A percentile compares a stretch with the other conserved stretches of the same genome.
These are phyloP conservation scores for Panonychus citri DNA, from an alignment of 1,140 invertebrate genomes.

Conservation along the genomic window DNA sequence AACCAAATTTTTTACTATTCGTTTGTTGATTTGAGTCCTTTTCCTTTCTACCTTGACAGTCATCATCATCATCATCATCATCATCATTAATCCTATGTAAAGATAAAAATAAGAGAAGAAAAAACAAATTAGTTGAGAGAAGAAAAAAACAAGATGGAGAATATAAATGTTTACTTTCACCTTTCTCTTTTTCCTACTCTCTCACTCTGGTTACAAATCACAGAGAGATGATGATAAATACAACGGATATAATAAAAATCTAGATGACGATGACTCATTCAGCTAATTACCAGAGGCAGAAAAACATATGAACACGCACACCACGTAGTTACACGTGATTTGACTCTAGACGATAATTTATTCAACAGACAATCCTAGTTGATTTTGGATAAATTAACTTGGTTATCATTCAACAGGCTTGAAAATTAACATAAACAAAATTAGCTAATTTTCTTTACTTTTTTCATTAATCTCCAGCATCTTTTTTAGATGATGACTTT, in stretches of 20 bases:
- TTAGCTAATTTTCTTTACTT: too few species aligned
- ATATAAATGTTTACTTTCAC: neutral
- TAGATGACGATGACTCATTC: neutral
- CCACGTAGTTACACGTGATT: neutral
- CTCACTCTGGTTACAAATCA: neutral
- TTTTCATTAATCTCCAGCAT: too few species aligned
- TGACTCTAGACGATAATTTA: slow-evolving; percentile 20
- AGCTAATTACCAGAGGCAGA: neutral
- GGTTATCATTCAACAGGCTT: too few species aligned
- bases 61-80: neutral
- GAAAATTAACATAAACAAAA: too few species aligned
- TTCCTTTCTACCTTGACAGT: too few species aligned
- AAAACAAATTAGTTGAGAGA: neutral
- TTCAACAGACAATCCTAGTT: slow-evolving; percentile 95
- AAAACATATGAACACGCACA: neutral
- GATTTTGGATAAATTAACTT: slow-evolving; percentile 37
- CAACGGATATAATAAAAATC: neutral
- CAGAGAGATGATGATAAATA: neutral
- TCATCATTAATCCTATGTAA: neutral
- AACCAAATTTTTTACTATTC: too few species aligned
- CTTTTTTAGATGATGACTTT: too few species aligned
- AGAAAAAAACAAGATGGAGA: neutral
- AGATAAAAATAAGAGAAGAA: neutral
- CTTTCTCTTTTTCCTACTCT: neutral
- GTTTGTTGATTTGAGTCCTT: too few species aligned